Base-by-base conservation (phyloP, 2,888 invertebrate genomes). In the Brenthis daphne region DNA sequence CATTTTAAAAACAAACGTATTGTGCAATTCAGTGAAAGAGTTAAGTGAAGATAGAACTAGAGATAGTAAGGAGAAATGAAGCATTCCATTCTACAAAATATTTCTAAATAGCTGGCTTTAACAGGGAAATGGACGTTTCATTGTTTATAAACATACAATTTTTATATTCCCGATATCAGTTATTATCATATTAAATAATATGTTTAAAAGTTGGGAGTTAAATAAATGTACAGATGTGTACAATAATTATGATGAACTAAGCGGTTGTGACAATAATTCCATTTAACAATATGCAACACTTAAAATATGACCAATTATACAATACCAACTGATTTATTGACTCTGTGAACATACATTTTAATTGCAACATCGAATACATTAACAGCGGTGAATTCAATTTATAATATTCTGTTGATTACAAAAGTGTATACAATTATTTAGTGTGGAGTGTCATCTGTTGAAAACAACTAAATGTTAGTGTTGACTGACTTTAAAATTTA, bases 41-140 rank as follows among this genome's bases (percentile, higher is more conserved):
- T 87, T 82, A 86, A 86, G 91, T 92, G 91, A 89, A 89, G 82
- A 92, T 82, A 77, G 84, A 85, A 83, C 88, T 89, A 91, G 86
- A 88, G 86, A 89, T 82, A 91, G 89, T 87, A 83, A 90, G 86
- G 86, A 92, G 89, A 89, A 87, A 90, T 86, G 85, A 92, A 92
- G 92, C 92, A 92, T 92, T 92, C 92, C 92, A 91, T 89, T 82
- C 92, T 91, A 92, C 90, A 84, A 85, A 87, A 86, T 86, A 87
- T 80, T 82, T 85, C 89, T 90, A 91, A 43, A 90, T 90, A 92
- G 92, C 92, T 91, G 90, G 85, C 82, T 91, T 92, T 92, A 92
- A 92, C 92, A 92, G 92, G 92, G 92, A 92, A 90, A 91, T 92
- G 92, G 92, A 92, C 92, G 92, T 89, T 80, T 79, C 72, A 84